Evolutionary conservation across 2,113 vertebrate genomes (phyloP).

Genomic region (Cricetomys ansorgei): DNA sequence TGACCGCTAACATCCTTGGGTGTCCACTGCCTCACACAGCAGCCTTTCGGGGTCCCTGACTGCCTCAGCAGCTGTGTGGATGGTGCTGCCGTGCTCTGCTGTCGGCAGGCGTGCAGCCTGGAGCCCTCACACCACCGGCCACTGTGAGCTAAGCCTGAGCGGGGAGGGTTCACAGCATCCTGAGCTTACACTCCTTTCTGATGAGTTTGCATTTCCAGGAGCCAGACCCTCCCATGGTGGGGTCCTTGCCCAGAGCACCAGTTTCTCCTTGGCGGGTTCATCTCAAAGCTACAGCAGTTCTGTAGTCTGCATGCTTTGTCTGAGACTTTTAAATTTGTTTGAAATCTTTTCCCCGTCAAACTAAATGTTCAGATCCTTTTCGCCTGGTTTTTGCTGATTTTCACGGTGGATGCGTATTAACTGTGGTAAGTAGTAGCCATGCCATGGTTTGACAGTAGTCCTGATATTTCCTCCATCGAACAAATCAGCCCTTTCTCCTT

Average conservation of each 20-base stretch:
- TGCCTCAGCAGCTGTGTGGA: not conserved
- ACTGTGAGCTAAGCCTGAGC: not conserved
- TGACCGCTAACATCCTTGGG: not conserved
- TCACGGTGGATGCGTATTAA: not conserved
- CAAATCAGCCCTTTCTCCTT: not conserved
- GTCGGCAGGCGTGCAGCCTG: not conserved
- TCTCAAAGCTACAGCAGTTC: not conserved
- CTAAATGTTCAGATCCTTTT: not conserved
- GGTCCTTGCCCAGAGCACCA: not conserved
- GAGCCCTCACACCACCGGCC: not conserved
- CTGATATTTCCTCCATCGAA: not conserved
- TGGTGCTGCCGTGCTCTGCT: not conserved
- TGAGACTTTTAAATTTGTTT: not conserved
- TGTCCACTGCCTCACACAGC: not conserved
- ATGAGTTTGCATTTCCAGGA: no score
- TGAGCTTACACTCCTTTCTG: not conserved
- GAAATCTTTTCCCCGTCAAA: not conserved
- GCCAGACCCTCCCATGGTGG: not conserved
- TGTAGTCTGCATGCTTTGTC: not conserved
- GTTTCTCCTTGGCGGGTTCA: not conserved
- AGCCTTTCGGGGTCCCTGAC: not conserved
- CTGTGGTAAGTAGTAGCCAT: not conserved
- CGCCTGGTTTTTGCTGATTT: not conserved
- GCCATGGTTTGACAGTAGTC: not conserved
- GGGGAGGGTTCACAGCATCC: not conserved